phyloP scores from a whole-genome alignment of 2,888 invertebrate genomes.

The Spodoptera exigua region DNA sequence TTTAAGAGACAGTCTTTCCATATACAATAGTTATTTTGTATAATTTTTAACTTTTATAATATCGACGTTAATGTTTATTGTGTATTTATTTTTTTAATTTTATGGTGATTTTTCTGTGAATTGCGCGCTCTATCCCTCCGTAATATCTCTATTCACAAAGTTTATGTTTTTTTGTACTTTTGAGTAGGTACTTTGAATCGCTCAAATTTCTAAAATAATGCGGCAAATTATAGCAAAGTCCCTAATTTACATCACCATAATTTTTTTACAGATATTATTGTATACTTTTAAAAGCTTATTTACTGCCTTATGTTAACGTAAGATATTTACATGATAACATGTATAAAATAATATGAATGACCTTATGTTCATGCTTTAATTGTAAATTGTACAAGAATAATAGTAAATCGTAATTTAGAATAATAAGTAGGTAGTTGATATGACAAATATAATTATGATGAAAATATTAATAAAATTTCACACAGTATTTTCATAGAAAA shows the following conservation, averaged over 20 bases:
- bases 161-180: too few relatives aligned
- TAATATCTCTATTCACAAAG: too few relatives aligned
- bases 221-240: background rate
- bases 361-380: constrained; percentile 62
- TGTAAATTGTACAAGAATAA: constrained; percentile 57
- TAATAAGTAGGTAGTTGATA: constrained; percentile 31
- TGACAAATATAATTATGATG: constrained; percentile 51
- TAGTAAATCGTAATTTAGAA: constrained; percentile 47
- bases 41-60: constrained; percentile 42
- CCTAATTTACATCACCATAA: constrained; percentile 34
- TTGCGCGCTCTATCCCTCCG: constrained; percentile 4
- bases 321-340: constrained; percentile 47
- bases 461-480: constrained; percentile 51
- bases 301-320: constrained; percentile 25
- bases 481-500: constrained; percentile 53
- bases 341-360: constrained; percentile 42
- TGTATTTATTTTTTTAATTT: constrained; percentile 18
- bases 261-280: constrained; percentile 22
- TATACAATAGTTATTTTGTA: constrained; percentile 51
- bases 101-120: background rate
- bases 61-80: constrained; percentile 27
- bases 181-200: too few relatives aligned
- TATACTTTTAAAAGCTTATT: constrained; percentile 23
- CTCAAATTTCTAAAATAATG: background rate
- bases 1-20: constrained; percentile 59